phyloP scores from a whole-genome alignment of 1,140 invertebrate species.

The Sycobia sp. region DNA sequence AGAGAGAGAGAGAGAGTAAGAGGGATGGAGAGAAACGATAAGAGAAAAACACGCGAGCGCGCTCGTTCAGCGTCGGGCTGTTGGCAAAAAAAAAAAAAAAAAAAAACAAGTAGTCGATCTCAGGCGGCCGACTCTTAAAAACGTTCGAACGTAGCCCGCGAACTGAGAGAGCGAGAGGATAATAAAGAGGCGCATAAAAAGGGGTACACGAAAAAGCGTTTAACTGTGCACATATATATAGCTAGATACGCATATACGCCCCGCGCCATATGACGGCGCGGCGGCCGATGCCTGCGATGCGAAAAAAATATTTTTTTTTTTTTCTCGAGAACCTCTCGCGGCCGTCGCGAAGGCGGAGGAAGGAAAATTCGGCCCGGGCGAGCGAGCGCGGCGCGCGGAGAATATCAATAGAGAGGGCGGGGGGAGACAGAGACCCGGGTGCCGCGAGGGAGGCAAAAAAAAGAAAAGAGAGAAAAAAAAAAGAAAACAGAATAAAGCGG shows the following conservation, averaged over 20 bases:
- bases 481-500: not conserved
- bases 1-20: too few relatives aligned
- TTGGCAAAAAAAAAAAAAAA: not conserved
- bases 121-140: not conserved
- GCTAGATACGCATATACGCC: not conserved
- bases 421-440: too few relatives aligned
- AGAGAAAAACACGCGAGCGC: too few relatives aligned
- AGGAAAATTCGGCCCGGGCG: not conserved
- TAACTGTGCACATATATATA: constrained; percentile 34
- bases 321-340: too few relatives aligned
- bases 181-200: constrained; percentile 5
- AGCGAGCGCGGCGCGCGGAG: not conserved
- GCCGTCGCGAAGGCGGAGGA: too few relatives aligned
- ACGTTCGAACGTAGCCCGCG: not conserved
- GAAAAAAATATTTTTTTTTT: too few relatives aligned
- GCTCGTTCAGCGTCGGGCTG: too few relatives aligned
- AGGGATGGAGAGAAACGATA: too few relatives aligned
- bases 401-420: constrained; percentile 8
- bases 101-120: constrained; percentile 4
- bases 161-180: constrained; percentile 1
- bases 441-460: too few relatives aligned
- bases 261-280: constrained; percentile 9
- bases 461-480: too few relatives aligned
- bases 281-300: too few relatives aligned
- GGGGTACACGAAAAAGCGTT: constrained; percentile 39